A percentile compares a stretch with the other conserved stretches of the same genome.
These are phyloP conservation scores for Hemaris fuciformis DNA, from an alignment of 2,888 invertebrate species.

Conservation along the genomic window DNA sequence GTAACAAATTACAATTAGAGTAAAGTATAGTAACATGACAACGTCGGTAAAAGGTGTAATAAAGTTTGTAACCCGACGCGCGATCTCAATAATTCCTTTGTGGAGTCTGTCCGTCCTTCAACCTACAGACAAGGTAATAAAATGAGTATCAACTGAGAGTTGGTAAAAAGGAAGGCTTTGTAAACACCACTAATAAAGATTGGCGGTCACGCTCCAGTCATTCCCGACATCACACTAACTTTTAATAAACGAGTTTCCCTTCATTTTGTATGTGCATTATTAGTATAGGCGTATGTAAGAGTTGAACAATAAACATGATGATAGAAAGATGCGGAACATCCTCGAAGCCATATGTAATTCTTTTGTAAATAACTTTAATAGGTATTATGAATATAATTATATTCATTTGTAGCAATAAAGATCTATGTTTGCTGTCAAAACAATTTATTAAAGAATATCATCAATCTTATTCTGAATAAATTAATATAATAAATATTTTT, in stretches of 20 bases:
- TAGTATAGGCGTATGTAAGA: background rate
- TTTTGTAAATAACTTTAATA: background rate
- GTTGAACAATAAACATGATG: background rate
- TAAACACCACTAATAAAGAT: constrained; percentile 43
- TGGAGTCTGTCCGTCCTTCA: constrained; percentile 26
- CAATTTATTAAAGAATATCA: too few relatives aligned
- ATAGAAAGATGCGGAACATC: background rate
- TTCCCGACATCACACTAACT: constrained; percentile 19
- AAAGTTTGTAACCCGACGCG: constrained; percentile 11
- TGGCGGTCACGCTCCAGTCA: constrained; percentile 31
- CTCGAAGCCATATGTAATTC: background rate
- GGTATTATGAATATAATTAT: too few relatives aligned
- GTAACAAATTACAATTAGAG: background rate
- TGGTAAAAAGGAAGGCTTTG: constrained; percentile 36
- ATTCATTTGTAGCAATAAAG: too few relatives aligned
- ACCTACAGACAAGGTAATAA: constrained; percentile 30
- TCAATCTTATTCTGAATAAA: too few relatives aligned
- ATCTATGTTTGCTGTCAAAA: too few relatives aligned
- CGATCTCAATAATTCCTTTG: constrained; percentile 8
- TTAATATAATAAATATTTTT: too few relatives aligned
- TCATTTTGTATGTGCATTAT: constrained; percentile 3
- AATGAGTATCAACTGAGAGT: constrained; percentile 34
- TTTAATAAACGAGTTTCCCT: constrained; percentile 29
- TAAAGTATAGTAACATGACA: background rate
- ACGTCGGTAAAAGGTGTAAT: background rate